Base-by-base conservation (phyloP, 2,888 invertebrate genomes). In the Phania funesta region DNA sequence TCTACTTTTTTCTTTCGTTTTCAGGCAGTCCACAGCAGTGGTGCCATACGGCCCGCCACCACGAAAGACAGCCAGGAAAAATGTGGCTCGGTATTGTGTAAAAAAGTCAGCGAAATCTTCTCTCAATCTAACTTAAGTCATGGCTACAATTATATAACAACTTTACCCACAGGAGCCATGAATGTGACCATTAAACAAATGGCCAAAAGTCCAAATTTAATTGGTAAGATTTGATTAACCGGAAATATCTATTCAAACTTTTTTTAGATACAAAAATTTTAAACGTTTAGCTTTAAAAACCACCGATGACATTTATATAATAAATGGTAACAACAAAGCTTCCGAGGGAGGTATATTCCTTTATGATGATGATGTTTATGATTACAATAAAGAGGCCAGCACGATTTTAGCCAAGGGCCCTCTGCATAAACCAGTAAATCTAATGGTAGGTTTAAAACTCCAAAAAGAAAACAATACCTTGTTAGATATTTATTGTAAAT, bases 101-200 rank as follows among this genome's bases (percentile, higher is more conserved):
- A 95, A 71, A 93, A 95, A 84, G 94, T 97, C 83, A 95, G 96
- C 20, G 96, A 96, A 2, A 93, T 96, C 79, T 97, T 96, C 91
- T 95, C 95, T 22, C 93, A 95, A 60, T 94, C 95, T 0, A 94
- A 95, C 83, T 92, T 97, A 81, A 94, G 95, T 0, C 93, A 94
- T 73, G 97, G 96, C 52, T 97, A 97, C 91, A 95, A 96, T 78
- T 93, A 94, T 86, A 94, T 98, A 62, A 94, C 96, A 5, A 95
- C 95, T 46, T 94, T 98, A 68, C 97, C 97, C 0, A 92, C 93
- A 80, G 97, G 97, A 13, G 96, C 97, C 46, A 96, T 96, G 92
- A 95, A 96, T 87, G 93, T 98, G 80, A 95, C 96, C 88, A 93
- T 97, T 85, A 95, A 95, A 50, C 96, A 97, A 90, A 92, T 96